Evolutionary conservation across 2,113 vertebrate species (phyloP).

Genomic region (Equus przewalskii): DNA sequence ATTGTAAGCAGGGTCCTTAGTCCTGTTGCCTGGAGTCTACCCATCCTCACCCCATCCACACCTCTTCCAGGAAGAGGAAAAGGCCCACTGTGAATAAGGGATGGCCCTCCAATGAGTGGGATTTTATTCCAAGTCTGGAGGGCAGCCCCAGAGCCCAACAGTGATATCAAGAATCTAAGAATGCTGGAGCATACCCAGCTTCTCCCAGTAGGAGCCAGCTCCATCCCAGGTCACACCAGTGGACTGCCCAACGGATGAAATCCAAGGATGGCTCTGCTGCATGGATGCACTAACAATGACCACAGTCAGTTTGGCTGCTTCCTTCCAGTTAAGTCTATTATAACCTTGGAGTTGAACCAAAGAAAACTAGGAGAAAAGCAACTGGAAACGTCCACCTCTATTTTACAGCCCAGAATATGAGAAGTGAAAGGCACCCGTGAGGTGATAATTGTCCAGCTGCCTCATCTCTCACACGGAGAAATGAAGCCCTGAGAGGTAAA

Average conservation of each 20-base stretch:
- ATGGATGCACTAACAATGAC: not conserved
- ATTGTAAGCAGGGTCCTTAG: not conserved
- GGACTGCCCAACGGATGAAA: not conserved
- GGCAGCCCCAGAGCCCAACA: not conserved
- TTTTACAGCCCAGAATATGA: not conserved
- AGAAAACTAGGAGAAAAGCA: not conserved
- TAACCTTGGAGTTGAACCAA: not conserved
- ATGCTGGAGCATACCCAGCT: not conserved
- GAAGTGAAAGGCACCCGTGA: not conserved
- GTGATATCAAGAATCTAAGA: not conserved
- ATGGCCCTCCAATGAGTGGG: not conserved
- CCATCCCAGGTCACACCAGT: not conserved
- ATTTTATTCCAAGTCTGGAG: not conserved
- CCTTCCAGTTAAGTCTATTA: conserved; percentile 31
- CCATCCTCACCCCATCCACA: not conserved
- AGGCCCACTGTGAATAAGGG: not conserved
- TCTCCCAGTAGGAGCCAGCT: not conserved
- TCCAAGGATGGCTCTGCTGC: not conserved
- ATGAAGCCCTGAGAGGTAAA: not conserved
- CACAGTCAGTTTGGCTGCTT: not conserved
- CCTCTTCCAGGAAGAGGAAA: not conserved
- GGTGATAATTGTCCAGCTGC: not conserved
- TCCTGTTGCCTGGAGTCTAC: not conserved
- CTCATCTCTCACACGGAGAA: not conserved
- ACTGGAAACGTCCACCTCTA: not conserved